These are phyloP conservation scores for Venustoraphidia nigricollis DNA, from an alignment of 2,888 invertebrate genomes.

Conservation along the genomic window DNA sequence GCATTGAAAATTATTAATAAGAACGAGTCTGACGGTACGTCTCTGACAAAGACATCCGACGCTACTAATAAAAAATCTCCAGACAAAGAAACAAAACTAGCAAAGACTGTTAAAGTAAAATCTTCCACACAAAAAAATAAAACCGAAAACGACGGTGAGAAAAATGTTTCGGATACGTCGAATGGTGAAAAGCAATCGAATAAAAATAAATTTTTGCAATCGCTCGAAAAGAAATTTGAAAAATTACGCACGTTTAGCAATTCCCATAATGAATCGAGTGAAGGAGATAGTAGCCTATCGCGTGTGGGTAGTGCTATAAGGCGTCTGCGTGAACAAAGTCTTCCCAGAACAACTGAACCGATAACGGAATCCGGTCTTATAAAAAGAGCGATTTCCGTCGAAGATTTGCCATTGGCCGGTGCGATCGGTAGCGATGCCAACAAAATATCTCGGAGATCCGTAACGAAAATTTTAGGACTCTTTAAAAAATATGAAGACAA, in stretches of 20 bases:
- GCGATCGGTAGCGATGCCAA: slow-evolving; percentile 16
- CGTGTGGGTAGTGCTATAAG: slow-evolving; percentile 37
- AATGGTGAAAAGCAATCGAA: slow-evolving; percentile 18
- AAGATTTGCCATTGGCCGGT: slow-evolving; percentile 41
- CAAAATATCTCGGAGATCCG: slow-evolving; percentile 42
- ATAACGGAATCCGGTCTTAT: slow-evolving; percentile 50
- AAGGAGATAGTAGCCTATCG: slow-evolving; percentile 21
- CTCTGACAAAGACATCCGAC: not conserved
- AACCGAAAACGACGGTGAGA: slow-evolving; percentile 10
- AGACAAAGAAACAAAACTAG: slow-evolving; percentile 8
- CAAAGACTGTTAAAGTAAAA: slow-evolving; percentile 21
- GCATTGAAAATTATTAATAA: no score
- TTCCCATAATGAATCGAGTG: slow-evolving; percentile 25
- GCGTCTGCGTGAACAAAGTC: slow-evolving; percentile 48
- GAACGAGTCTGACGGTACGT: slow-evolving; percentile 2
- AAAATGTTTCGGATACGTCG: slow-evolving; percentile 13
- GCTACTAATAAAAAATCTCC: not conserved
- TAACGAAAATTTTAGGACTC: slow-evolving; percentile 60
- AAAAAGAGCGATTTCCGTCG: slow-evolving; percentile 56
- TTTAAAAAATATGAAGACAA: slow-evolving; percentile 59
- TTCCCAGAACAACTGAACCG: slow-evolving; percentile 34
- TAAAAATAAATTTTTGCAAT: slow-evolving; percentile 47
- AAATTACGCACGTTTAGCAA: slow-evolving; percentile 37
- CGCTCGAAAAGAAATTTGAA: slow-evolving; percentile 62
- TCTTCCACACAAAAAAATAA: slow-evolving; percentile 14